Percentiles rank a stretch among this genome's conserved stretches.
phyloP scores from a whole-genome alignment of 2,797 vertebrate species.

The Spinus pinus region DNA sequence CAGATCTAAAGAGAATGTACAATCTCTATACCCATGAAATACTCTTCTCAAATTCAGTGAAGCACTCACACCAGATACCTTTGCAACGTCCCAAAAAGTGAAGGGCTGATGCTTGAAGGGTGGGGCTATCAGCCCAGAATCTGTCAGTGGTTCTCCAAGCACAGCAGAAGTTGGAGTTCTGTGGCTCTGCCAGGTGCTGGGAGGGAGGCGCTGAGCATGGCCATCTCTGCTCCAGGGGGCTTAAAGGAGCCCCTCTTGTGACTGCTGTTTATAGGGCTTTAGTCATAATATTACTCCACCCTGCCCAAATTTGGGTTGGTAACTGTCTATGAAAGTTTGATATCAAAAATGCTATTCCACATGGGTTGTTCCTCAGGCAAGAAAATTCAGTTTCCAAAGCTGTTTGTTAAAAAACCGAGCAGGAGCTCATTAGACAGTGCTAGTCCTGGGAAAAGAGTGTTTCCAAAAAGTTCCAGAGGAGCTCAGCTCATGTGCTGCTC shows the following conservation, averaged over 20 bases:
- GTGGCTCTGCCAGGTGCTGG: background rate
- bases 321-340: background rate
- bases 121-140: background rate
- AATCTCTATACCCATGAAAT: background rate
- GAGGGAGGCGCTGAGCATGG: background rate
- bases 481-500: background rate
- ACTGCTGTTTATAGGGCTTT: background rate
- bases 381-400: background rate
- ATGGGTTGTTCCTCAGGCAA: background rate
- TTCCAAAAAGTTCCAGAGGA: background rate
- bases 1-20: no score
- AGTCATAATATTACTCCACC: no score
- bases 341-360: background rate
- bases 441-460: background rate
- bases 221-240: no score
- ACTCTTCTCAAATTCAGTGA: background rate
- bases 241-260: background rate
- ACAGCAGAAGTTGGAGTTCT: background rate
- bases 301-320: no score
- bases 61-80: background rate
- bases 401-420: background rate
- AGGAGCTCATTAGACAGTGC: accelerated
- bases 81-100: background rate
- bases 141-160: background rate
- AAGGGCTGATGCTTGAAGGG: background rate